phyloP scores from a whole-genome alignment of 2,888 invertebrate species.

The Nomada ferruginata region DNA sequence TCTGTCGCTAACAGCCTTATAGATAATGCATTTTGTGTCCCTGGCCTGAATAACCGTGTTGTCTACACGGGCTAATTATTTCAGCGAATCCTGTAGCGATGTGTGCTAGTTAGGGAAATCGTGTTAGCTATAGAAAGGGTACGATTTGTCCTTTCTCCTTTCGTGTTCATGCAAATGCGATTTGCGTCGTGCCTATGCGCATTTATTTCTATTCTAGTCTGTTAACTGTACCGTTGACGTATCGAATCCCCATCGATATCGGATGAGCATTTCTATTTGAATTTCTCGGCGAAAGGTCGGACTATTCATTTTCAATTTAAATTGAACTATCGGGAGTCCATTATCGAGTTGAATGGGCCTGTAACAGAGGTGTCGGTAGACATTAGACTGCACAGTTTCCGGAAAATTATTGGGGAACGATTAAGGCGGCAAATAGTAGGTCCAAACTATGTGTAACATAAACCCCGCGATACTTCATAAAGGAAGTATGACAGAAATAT shows the following conservation, averaged over 20 bases:
- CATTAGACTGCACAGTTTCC: not conserved
- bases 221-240: too few species aligned
- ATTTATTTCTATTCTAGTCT: not conserved
- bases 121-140: not conserved
- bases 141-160: not conserved
- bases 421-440: not conserved
- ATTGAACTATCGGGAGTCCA: too few species aligned
- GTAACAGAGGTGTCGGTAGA: not conserved
- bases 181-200: too few species aligned
- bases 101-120: not conserved
- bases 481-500: not conserved
- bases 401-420: slow-evolving; percentile 16
- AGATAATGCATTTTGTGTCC: slow-evolving; percentile 45
- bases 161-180: not conserved
- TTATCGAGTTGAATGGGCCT: not conserved
- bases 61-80: slow-evolving; percentile 27
- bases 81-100: slow-evolving; percentile 14
- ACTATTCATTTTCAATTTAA: too few species aligned
- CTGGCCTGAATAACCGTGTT: slow-evolving; percentile 48
- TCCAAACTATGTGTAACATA: too few species aligned
- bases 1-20: slow-evolving; percentile 31
- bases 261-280: too few species aligned
- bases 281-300: too few species aligned
- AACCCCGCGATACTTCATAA: not conserved
- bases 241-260: too few species aligned